Evolutionary conservation across 2,888 invertebrate genomes (phyloP), one percentile per base, ranked within the genome.

Genomic region (Chaitophorus viminalis): DNA sequence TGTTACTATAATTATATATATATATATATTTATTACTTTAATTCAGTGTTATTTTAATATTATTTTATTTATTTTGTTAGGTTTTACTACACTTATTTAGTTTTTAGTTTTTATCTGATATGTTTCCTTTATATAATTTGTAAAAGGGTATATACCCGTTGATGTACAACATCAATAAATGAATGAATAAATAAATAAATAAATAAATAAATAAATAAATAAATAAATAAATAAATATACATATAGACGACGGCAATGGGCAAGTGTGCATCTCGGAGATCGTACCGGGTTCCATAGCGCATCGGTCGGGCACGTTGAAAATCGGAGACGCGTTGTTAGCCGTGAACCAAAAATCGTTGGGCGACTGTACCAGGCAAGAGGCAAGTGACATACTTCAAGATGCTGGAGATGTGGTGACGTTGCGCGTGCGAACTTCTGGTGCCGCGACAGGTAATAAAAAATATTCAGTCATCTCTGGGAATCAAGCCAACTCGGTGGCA

Each of bases 221-320:
- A n/a, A n/a, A n/a, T n/a, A n/a, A n/a, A n/a, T n/a, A n/a, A n/a
- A n/a, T n/a, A n/a, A n/a, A n/a, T n/a, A n/a, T n/a, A 46, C 46
- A 11, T 70, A 11, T 60, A 82, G 86, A 87, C 54, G 89, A 89
- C 33, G 89, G 88, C 18, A 89, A 89, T 33, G 89, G 89, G n/a
- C 90, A 89, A 39, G 90, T 90, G 82, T 88, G 90, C 65, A 97
- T 98, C 90, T 95, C 97, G 0, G 96, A 97, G 90, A 96, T 99
- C 25, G 95, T 96, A 88, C 94, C 95, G 76, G 98, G 98, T 18
- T 98, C 98, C 68, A 94, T 96, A 0, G 97, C 98, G 0, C 97
- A 98, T 92, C 93, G 97, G 76, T 96, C 96, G 39, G 98, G 98
- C 3, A 96, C 97, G 0, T 92, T 98, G 70, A 94, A 96, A 33